phyloP scores from a whole-genome alignment of 2,113 vertebrate species.

The Ageneiosus marmoratus region DNA sequence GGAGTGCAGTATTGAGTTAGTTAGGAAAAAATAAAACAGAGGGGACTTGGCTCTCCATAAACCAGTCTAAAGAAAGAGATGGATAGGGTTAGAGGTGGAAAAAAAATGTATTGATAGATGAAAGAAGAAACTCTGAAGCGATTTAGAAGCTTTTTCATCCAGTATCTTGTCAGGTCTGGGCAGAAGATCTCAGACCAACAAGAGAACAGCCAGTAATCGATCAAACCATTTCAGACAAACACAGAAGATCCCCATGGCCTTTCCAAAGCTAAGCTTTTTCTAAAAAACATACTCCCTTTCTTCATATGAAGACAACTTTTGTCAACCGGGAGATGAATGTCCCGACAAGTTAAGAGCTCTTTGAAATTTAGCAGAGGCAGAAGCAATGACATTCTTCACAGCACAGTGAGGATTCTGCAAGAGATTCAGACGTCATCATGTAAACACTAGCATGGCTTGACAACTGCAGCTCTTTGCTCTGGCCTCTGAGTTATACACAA shows the following conservation, averaged over 20 bases:
- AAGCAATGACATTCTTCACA: neutral
- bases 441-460: neutral
- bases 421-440: neutral
- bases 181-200: slow-evolving; percentile 10
- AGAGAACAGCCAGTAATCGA: neutral
- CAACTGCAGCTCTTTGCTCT: neutral
- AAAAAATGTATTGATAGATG: neutral
- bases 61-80: neutral
- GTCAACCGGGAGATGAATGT: neutral
- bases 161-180: slow-evolving; percentile 16
- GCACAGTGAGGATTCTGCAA: neutral
- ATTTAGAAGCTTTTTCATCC: neutral
- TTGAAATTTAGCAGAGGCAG: neutral
- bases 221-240: slow-evolving; percentile 25
- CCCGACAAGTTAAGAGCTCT: slow-evolving; percentile 3
- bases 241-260: neutral
- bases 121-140: neutral
- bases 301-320: slow-evolving; percentile 3
- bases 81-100: neutral
- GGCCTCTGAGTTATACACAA: neutral
- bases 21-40: slow-evolving; percentile 16
- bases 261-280: slow-evolving; percentile 1
- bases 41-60: slow-evolving; percentile 7
- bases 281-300: neutral
- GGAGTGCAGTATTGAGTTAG: slow-evolving; percentile 7